A percentile compares a stretch with the other conserved stretches of the same genome.
Conservation (phyloP, 2,888 invertebrate genomes). For the Odontocolon sp. region DNA sequence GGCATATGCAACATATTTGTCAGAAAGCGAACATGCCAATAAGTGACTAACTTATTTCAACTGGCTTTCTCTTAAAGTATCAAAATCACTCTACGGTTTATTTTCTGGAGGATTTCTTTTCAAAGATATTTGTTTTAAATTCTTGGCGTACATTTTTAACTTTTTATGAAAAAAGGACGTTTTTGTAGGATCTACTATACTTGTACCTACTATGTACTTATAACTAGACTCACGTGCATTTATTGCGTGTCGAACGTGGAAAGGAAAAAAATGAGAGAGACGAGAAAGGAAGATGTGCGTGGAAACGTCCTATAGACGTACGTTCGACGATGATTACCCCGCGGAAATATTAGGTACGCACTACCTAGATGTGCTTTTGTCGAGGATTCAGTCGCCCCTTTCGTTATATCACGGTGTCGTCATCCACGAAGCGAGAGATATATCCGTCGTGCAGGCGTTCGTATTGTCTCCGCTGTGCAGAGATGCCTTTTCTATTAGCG, state of each 20-base stretch:
- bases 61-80: no score
- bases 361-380: constrained; percentile 53
- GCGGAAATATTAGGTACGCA: constrained; percentile 53
- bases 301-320: not conserved
- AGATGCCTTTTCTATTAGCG: constrained; percentile 51
- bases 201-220: not conserved
- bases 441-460: constrained; percentile 40
- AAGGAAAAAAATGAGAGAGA: constrained; percentile 5
- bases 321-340: constrained; percentile 76
- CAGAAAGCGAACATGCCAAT: no score
- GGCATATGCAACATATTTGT: no score
- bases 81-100: no score
- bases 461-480: constrained; percentile 53
- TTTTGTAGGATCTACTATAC: not conserved
- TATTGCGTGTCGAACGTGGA: no score
- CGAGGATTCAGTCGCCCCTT: constrained; percentile 36
- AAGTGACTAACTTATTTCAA: no score
- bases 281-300: constrained; percentile 42
- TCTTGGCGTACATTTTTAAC: no score
- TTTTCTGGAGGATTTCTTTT: no score
- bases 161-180: no score
- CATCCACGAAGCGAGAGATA: constrained; percentile 37
- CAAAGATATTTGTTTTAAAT: no score
- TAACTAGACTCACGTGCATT: constrained; percentile 12
- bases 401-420: constrained; percentile 31